phyloP scores from a whole-genome alignment of 2,797 vertebrate species.

The Cynodonichthys magdalenae region DNA sequence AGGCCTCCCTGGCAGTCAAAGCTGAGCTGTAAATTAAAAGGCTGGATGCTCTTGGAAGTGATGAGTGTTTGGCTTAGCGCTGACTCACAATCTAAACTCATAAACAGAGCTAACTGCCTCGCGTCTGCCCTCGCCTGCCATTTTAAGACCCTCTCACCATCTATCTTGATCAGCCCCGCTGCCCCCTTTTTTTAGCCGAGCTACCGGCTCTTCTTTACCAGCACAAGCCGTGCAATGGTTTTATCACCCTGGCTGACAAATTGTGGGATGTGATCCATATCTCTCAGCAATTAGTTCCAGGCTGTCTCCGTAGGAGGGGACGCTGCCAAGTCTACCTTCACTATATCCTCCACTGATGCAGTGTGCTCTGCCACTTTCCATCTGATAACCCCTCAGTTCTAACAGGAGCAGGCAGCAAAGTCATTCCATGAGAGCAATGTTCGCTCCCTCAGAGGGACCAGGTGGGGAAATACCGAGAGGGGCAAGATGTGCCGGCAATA shows the following conservation, averaged over 20 bases:
- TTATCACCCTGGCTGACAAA: conserved; percentile 86
- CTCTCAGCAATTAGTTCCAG: conserved; percentile 81
- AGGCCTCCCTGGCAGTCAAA: conserved; percentile 10
- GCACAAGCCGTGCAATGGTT: conserved; percentile 62
- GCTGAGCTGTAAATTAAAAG: conserved; percentile 59
- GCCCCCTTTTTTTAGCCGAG: conserved; percentile 46
- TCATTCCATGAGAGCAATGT: conserved; percentile 40
- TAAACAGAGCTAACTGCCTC: conserved; percentile 66
- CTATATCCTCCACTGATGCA: conserved; percentile 39
- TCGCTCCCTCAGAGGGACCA: conserved; percentile 34
- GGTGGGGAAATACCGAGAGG: conserved; percentile 23
- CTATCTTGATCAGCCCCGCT: conserved; percentile 77
- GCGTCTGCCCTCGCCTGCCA: conserved; percentile 71
- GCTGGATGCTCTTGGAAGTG: conserved; percentile 40
- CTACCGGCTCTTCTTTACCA: conserved; percentile 63
- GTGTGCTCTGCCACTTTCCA: conserved; percentile 60
- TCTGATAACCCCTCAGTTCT: conserved; percentile 66
- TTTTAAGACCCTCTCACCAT: conserved; percentile 74
- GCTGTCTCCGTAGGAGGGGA: conserved; percentile 63
- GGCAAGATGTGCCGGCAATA: conserved; percentile 19
- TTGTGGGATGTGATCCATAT: conserved; percentile 85
- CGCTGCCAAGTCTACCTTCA: conserved; percentile 63
- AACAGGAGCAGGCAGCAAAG: conserved; percentile 58
- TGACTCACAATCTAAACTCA: conserved; percentile 73
- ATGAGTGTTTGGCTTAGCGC: conserved; percentile 70